Percentiles rank a stretch among this genome's conserved stretches.
phyloP scores from a whole-genome alignment of 2,113 vertebrate genomes.

The Motacilla tschutschensis region DNA sequence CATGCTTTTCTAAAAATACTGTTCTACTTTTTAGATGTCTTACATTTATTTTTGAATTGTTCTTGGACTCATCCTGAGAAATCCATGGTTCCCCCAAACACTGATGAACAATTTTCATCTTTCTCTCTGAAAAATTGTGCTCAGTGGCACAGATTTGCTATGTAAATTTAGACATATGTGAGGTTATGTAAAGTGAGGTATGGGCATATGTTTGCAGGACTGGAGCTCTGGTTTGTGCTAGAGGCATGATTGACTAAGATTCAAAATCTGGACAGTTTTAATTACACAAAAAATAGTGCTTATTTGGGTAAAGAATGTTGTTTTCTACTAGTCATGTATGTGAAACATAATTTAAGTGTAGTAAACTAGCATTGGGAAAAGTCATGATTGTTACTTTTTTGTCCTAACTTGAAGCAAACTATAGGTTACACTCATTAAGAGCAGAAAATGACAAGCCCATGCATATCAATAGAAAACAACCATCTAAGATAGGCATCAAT shows the following conservation, averaged over 20 bases:
- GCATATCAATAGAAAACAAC: not conserved
- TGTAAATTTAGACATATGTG: constrained; percentile 10
- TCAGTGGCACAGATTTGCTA: not conserved
- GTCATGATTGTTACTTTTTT: not conserved
- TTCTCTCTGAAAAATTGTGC: not conserved
- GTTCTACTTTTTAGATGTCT: not conserved
- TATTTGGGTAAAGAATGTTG: not conserved
- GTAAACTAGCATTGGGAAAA: not conserved
- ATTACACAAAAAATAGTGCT: not conserved
- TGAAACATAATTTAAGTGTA: not conserved
- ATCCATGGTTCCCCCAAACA: not conserved
- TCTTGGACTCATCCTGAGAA: not conserved
- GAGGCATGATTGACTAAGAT: not conserved
- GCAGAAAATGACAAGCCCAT: accelerated
- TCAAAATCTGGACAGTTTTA: constrained; percentile 11
- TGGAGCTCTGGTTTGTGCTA: constrained; percentile 12
- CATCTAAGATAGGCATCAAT: not conserved
- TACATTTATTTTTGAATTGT: not conserved
- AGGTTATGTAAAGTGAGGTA: constrained; percentile 31
- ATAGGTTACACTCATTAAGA: not conserved
- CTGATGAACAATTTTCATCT: not conserved
- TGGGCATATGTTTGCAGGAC: constrained; percentile 28
- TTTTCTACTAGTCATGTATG: not conserved
- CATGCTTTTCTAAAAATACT: constrained; percentile 2
- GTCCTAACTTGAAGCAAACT: not conserved